A percentile compares a stretch with the other conserved stretches of the same genome.
These are phyloP conservation scores for Tachina lurida DNA, from an alignment of 2,888 invertebrate species.

Conservation along the genomic window DNA sequence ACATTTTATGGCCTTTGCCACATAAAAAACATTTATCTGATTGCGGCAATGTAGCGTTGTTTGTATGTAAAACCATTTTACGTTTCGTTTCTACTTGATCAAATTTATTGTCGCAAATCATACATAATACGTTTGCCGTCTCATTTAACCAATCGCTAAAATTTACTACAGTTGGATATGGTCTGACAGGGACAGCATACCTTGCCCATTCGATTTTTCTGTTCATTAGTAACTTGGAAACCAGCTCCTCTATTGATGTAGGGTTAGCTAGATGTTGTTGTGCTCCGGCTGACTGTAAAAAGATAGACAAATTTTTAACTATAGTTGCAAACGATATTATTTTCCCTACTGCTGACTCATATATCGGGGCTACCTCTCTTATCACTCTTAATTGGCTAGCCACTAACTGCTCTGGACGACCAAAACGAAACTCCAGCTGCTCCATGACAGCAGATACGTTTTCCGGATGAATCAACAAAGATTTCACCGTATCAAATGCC, in stretches of 20 bases:
- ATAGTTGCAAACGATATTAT: conserved; percentile 28
- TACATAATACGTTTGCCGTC: conserved; percentile 57
- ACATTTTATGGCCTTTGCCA: too few relatives aligned
- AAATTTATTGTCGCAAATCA: neutral
- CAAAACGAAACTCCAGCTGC: conserved; percentile 37
- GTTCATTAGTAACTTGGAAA: conserved; percentile 57
- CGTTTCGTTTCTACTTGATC: too few relatives aligned
- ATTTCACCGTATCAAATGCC: conserved; percentile 39
- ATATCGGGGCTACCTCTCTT: neutral
- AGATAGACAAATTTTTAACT: conserved; percentile 1
- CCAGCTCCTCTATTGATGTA: conserved; percentile 2
- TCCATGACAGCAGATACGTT: conserved; percentile 39
- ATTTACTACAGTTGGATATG: neutral
- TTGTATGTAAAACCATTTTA: too few relatives aligned
- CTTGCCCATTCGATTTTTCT: conserved; percentile 57
- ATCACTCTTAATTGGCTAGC: neutral
- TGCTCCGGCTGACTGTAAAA: conserved; percentile 4
- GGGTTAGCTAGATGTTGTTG: conserved; percentile 2
- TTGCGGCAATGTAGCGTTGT: too few relatives aligned
- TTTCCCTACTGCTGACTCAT: conserved; percentile 1
- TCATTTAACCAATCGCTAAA: conserved; percentile 61
- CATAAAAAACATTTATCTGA: too few relatives aligned
- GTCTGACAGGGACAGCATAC: neutral
- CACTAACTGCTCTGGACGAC: conserved; percentile 11
- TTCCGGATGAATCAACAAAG: conserved; percentile 45